These are phyloP conservation scores for Ochotona princeps DNA, from an alignment of 2,113 vertebrate genomes.

Conservation along the genomic window DNA sequence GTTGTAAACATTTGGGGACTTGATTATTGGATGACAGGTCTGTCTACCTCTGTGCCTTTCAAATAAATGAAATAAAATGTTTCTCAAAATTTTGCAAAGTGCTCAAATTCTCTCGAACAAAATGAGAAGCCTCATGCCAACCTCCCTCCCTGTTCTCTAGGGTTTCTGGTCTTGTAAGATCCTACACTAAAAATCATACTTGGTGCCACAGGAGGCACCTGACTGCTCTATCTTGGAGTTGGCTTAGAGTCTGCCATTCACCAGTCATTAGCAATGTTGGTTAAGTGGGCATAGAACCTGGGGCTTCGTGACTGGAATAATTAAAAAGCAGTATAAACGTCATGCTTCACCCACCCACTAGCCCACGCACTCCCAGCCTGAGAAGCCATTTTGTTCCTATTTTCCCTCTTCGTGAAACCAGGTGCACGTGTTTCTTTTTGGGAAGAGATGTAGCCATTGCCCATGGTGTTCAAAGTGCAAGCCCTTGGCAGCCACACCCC, in stretches of 20 bases:
- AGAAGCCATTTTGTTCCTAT: not conserved
- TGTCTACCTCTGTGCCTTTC: too few species aligned
- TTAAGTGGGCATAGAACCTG: not conserved
- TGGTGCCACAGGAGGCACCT: not conserved
- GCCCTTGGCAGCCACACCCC: not conserved
- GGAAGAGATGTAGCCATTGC: not conserved
- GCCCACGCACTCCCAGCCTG: not conserved
- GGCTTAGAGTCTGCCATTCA: not conserved
- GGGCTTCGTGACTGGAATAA: not conserved
- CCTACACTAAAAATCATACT: not conserved
- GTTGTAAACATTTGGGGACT: too few species aligned
- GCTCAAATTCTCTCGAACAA: not conserved
- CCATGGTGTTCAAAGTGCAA: not conserved
- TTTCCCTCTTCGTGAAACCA: not conserved
- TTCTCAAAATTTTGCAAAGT: not conserved
- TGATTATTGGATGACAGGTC: too few species aligned
- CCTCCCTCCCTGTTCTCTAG: not conserved
- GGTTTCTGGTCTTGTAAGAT: not conserved
- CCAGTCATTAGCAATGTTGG: not conserved
- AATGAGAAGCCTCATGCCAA: not conserved
- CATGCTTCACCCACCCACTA: not conserved
- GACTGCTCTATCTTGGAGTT: not conserved
- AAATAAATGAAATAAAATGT: too few species aligned
- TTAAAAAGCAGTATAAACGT: conserved; percentile 13
- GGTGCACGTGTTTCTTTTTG: conserved; percentile 2